Base-by-base conservation (phyloP, 2,888 invertebrate genomes). In the Andrena praecox region DNA sequence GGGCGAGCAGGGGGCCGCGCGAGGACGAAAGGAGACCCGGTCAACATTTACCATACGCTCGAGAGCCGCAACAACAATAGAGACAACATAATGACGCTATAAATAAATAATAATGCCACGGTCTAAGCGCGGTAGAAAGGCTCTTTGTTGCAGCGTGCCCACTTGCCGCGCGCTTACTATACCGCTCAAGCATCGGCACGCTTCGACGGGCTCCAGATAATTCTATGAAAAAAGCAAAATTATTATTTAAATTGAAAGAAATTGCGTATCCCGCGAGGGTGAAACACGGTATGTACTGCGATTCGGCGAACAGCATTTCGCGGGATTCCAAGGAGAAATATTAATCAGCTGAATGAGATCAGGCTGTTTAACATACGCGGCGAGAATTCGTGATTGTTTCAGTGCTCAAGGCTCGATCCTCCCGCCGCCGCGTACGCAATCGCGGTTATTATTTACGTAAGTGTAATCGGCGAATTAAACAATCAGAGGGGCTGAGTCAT, bases 31-130 rank as follows among this genome's bases (percentile, higher is more conserved):
- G 68, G 81, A 71, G 85, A 75, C 67, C 79, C 80, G 85, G 84
- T 85, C 86, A 87, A 87, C 86, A 77, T 89, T 85, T 87, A 84
- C 88, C 87, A 80, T 87, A 87, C 85, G 81, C 79, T 81, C 78
- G 77, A 77, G 79, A 72, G 79, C 81, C 85, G 77, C 80, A 63
- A 75, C 86, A 84, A 91, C 90, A 92, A 91, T 89, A 85, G 90
- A 89, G 90, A 91, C 90, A 91, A 90, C 89, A 90, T 92, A 93
- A 93, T 92, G 92, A 91, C 89, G 91, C 92, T 90, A 92, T 92
- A 92, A 92, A 93, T 92, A 92, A 93, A 92, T 90, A 91, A 92
- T 91, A 91, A 91, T 92, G 90, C 88, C 88, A 87, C 85, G 85
- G 85, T 90, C 85, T 86, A 84, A 84, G 84, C 87, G 69, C 84